Evolutionary conservation across 1,140 invertebrate genomes (phyloP).

Genomic region (Drosophila nannoptera): DNA sequence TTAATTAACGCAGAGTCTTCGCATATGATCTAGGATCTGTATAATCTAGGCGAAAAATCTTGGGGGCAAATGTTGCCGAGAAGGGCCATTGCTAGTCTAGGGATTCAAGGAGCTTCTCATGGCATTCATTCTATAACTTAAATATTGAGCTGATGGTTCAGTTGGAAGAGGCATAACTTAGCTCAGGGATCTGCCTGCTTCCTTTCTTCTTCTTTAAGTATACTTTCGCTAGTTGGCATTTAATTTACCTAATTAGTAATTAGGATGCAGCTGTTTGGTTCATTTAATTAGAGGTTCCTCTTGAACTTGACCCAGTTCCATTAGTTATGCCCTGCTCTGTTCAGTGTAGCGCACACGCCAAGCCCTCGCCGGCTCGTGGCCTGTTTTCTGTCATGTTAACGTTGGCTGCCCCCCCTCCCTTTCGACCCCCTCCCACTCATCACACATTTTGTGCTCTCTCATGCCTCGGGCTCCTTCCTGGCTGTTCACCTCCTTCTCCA

Average conservation of each 20-base stretch:
- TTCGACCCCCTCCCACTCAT: neutral
- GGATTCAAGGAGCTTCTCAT: no score
- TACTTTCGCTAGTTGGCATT: no score
- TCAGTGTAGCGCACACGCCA: slow-evolving; percentile 24
- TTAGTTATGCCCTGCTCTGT: slow-evolving; percentile 5
- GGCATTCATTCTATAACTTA: no score
- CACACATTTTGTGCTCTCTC: no score
- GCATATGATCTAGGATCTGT: neutral
- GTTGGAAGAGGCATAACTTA: no score
- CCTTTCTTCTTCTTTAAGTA: no score
- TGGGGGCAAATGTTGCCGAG: neutral
- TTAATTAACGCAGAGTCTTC: slow-evolving; percentile 11
- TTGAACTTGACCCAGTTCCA: slow-evolving; percentile 12
- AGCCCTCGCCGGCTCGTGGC: slow-evolving; percentile 31
- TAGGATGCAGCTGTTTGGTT: neutral
- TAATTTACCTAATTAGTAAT: neutral
- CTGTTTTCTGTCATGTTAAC: slow-evolving; percentile 49
- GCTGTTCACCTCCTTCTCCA: neutral
- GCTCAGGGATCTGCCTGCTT: no score
- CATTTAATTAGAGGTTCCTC: slow-evolving; percentile 7
- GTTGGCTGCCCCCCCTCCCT: neutral
- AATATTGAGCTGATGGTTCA: no score
- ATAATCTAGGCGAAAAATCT: neutral
- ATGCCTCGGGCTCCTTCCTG: neutral
- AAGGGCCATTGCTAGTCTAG: no score